phyloP scores from a whole-genome alignment of 1,140 invertebrate species.

The Coelopa frigida region DNA sequence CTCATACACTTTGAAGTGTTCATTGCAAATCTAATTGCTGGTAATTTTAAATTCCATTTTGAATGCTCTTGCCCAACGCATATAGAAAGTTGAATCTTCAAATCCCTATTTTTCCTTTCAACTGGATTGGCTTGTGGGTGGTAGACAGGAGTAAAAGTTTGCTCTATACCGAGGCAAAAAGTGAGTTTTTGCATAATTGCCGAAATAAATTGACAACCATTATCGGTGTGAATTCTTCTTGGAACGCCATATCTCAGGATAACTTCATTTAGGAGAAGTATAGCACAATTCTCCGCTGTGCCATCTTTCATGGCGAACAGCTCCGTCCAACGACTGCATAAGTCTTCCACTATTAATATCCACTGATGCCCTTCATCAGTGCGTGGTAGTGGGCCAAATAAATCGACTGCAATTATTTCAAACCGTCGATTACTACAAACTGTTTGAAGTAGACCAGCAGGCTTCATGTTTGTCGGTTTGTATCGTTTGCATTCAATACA shows the following conservation, averaged over 20 bases:
- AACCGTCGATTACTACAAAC: no score
- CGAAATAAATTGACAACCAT: slow-evolving; percentile 11
- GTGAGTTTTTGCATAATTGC: slow-evolving; percentile 12
- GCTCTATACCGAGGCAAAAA: slow-evolving; percentile 23
- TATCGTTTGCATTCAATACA: no score
- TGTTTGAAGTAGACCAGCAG: no score
- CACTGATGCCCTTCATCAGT: no score
- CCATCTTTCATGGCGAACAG: no score
- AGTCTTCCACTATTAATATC: no score
- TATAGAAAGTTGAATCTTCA: slow-evolving; percentile 39
- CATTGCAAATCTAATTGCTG: slow-evolving; percentile 41
- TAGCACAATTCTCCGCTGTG: no score
- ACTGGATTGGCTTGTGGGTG: slow-evolving; percentile 43
- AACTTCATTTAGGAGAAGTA: slow-evolving; percentile 1
- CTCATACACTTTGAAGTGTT: slow-evolving; percentile 41
- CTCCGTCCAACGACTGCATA: no score
- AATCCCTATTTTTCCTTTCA: slow-evolving; percentile 34
- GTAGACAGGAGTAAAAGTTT: slow-evolving; percentile 36
- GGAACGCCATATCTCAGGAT: slow-evolving; percentile 13
- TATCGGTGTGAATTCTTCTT: slow-evolving; percentile 8
- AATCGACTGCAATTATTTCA: no score
- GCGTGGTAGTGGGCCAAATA: no score
- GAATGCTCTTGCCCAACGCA: slow-evolving; percentile 24
- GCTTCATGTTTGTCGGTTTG: no score
- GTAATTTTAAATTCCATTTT: slow-evolving; percentile 36